Percentiles rank a stretch among this genome's conserved stretches.
Conservation (phyloP, 2,888 invertebrate species). For the Lamproptera curius region DNA sequence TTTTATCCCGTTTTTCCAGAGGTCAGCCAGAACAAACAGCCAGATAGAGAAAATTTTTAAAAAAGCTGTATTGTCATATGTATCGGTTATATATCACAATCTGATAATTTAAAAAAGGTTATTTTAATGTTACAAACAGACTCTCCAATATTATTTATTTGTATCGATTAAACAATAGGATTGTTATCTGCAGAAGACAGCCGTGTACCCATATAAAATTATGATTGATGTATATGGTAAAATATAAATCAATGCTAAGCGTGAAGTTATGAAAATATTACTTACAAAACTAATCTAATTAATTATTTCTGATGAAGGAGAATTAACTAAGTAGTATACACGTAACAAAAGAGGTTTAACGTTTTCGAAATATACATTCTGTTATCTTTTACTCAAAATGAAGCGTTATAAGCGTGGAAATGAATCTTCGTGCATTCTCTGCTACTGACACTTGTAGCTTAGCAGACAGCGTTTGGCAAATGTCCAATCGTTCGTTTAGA, state of each 20-base stretch:
- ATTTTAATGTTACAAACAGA: too few species aligned
- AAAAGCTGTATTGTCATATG: background rate
- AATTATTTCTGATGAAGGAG: background rate
- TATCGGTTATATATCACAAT: too few species aligned
- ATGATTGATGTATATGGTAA: conserved; percentile 26
- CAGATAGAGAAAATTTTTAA: background rate
- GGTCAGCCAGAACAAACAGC: too few species aligned
- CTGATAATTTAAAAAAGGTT: too few species aligned
- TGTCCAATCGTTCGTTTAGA: conserved; percentile 40
- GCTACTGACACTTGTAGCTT: conserved; percentile 64
- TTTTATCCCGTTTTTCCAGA: background rate
- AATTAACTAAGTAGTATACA: background rate
- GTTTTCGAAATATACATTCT: conserved; percentile 32
- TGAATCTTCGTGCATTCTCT: background rate
- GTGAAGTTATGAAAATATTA: background rate
- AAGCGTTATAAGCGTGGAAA: background rate
- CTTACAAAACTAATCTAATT: background rate
- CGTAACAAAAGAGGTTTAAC: conserved; percentile 16
- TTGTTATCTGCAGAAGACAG: conserved; percentile 40
- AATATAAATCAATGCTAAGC: background rate
- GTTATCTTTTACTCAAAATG: background rate
- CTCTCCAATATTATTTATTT: too few species aligned
- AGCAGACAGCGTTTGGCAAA: conserved; percentile 51
- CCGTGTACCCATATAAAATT: too few species aligned
- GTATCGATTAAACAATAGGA: conserved; percentile 23